phyloP scores from a whole-genome alignment of 2,797 vertebrate species.

The Remorina albescens region DNA sequence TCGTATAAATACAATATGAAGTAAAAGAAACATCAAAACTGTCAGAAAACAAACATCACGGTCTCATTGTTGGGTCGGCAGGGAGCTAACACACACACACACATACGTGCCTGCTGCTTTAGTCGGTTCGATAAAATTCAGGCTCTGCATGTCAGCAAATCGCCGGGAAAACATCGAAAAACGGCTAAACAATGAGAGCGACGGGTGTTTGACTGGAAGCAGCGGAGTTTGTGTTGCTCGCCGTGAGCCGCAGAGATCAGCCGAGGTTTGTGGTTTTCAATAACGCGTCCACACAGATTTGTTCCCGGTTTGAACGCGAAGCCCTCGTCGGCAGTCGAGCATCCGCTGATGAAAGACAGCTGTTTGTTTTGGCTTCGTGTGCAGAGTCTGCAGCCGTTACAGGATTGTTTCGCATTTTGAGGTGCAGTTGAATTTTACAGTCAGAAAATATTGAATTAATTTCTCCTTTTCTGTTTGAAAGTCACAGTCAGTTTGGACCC shows the following conservation, averaged over 20 bases:
- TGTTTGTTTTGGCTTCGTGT: conserved; percentile 27
- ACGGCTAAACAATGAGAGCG: conserved; percentile 5
- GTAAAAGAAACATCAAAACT: too few relatives aligned
- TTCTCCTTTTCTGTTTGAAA: too few relatives aligned
- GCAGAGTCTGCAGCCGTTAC: neutral
- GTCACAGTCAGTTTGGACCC: too few relatives aligned
- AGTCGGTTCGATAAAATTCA: neutral
- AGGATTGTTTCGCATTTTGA: neutral
- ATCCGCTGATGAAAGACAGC: conserved; percentile 17
- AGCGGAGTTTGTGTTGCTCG: conserved; percentile 7
- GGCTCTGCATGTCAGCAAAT: too few relatives aligned
- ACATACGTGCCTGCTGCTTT: neutral
- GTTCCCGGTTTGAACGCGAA: conserved; percentile 11
- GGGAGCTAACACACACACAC: too few relatives aligned
- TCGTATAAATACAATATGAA: too few relatives aligned
- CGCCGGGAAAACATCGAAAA: neutral
- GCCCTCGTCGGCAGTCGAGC: conserved; percentile 21
- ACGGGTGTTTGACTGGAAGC: conserved; percentile 43
- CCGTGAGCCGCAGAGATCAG: conserved; percentile 8
- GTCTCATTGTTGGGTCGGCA: too few relatives aligned
- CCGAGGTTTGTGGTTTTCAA: conserved; percentile 30
- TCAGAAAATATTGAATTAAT: too few relatives aligned
- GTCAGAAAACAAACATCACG: too few relatives aligned
- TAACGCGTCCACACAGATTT: conserved; percentile 31
- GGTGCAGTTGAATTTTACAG: too few relatives aligned